A percentile compares a stretch with the other conserved stretches of the same genome.
phyloP scores from a whole-genome alignment of 53 echinoderm and acorn worm species.

The Mesocentrotus franciscanus region DNA sequence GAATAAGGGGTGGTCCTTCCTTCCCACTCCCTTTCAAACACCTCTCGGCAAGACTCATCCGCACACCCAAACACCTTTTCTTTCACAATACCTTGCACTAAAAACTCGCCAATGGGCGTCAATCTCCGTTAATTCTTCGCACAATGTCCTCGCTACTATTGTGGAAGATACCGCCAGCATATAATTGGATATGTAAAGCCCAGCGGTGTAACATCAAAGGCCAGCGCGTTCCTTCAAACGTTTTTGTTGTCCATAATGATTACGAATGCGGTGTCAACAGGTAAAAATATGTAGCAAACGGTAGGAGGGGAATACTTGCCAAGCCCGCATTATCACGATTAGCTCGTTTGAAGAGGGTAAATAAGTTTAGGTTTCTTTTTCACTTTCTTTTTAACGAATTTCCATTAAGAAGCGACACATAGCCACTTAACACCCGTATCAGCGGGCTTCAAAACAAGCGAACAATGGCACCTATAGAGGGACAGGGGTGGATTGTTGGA shows the following conservation, averaged over 20 bases:
- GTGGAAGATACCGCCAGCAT: constrained; percentile 8
- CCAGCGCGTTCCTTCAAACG: neutral
- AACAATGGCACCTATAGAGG: neutral
- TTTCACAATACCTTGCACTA: neutral
- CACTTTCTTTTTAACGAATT: constrained; percentile 51
- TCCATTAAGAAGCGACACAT: constrained; percentile 1
- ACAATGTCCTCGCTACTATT: neutral
- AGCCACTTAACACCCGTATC: constrained; percentile 51
- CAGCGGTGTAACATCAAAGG: constrained; percentile 45
- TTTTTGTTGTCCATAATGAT: constrained; percentile 35
- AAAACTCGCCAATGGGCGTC: constrained; percentile 19
- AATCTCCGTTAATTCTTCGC: constrained; percentile 46
- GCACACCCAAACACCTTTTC: constrained; percentile 56
- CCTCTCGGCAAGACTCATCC: neutral
- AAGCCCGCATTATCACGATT: constrained; percentile 45
- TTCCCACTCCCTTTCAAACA: neutral
- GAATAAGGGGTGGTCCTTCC: constrained; percentile 32
- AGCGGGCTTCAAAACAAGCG: constrained; percentile 24
- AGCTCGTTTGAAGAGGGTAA: constrained; percentile 14
- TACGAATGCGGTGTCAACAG: neutral
- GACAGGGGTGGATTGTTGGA: neutral
- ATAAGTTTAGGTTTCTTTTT: constrained; percentile 17
- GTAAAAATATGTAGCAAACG: neutral
- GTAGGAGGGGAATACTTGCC: neutral
- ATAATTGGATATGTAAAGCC: constrained; percentile 59